These are phyloP conservation scores for Eidolon dupreanum DNA, from an alignment of 2,797 vertebrate species.

Conservation along the genomic window DNA sequence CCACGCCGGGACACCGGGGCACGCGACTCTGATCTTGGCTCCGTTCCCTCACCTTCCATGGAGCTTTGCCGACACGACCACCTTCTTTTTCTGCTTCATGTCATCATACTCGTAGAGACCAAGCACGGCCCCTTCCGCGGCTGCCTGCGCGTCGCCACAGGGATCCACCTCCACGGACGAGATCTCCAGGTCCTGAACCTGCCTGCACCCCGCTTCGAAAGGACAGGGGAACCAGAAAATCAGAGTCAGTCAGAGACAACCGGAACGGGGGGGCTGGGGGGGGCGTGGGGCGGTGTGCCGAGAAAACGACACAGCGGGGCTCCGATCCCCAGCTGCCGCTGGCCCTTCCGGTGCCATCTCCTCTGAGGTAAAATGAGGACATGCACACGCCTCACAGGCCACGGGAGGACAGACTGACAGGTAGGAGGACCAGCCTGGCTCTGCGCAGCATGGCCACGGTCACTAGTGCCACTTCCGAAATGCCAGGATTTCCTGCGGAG, in stretches of 20 bases:
- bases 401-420: not conserved
- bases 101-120: slow-evolving; percentile 94
- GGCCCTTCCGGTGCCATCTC: not conserved
- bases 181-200: slow-evolving; percentile 94
- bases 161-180: slow-evolving; percentile 93
- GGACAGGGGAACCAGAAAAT: not conserved
- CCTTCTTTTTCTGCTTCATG: slow-evolving; percentile 95
- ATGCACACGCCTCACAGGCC: not conserved
- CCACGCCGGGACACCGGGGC: not conserved
- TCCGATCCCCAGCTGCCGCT: not conserved
- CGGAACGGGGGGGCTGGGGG: not conserved
- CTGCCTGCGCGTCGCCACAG: slow-evolving; percentile 94
- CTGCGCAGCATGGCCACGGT: too few relatives aligned
- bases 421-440: too few relatives aligned
- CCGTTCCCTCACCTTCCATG: slow-evolving; percentile 89
- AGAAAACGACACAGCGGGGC: not conserved
- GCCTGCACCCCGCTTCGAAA: slow-evolving; percentile 91
- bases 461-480: not conserved
- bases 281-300: rapidly evolving
- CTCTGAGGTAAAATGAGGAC: not conserved
- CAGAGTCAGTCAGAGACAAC: not conserved
- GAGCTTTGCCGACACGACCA: slow-evolving; percentile 87
- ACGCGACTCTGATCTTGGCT: not conserved
- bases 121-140: slow-evolving; percentile 95
- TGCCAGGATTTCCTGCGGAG: not conserved